Conservation (phyloP, 2,113 vertebrate genomes). For the human (Homo sapiens) region DNA sequence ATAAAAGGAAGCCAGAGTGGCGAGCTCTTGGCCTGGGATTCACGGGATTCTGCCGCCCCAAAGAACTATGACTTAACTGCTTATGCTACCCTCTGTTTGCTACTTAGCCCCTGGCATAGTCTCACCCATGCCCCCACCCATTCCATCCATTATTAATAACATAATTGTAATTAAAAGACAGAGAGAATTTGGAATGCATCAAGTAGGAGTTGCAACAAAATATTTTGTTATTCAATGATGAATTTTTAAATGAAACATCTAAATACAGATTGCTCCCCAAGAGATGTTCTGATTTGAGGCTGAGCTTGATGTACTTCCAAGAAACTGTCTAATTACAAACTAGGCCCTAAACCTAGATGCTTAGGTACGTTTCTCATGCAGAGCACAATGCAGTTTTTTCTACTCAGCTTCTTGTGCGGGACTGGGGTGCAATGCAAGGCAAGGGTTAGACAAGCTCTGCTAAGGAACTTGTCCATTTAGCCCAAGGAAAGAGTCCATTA, state of each 20-base stretch:
- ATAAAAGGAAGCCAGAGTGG: neutral
- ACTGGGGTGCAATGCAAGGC: neutral
- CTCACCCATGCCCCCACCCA: neutral
- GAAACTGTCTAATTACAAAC: conserved; percentile 60
- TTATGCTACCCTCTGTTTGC: neutral
- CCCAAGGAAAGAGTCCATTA: neutral
- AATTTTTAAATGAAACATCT: conserved; percentile 70
- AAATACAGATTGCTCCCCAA: conserved; percentile 58
- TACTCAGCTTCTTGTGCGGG: neutral
- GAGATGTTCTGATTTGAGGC: conserved; percentile 60
- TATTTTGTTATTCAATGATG: conserved; percentile 38
- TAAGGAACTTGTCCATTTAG: neutral
- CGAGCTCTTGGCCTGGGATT: neutral
- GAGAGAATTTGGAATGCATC: conserved; percentile 45
- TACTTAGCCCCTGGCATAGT: neutral
- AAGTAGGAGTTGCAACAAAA: conserved; percentile 46
- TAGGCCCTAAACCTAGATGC: conserved; percentile 48
- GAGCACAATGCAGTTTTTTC: conserved; percentile 1
- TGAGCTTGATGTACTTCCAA: conserved; percentile 71
- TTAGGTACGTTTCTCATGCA: conserved; percentile 47
- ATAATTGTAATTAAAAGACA: conserved; percentile 40
- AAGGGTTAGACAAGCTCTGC: neutral
- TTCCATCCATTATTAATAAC: conserved; percentile 42
- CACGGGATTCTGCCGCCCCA: neutral
- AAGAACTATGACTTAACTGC: neutral